Conservation (phyloP, 2,888 invertebrate genomes). For the Meandrusa payeni region DNA sequence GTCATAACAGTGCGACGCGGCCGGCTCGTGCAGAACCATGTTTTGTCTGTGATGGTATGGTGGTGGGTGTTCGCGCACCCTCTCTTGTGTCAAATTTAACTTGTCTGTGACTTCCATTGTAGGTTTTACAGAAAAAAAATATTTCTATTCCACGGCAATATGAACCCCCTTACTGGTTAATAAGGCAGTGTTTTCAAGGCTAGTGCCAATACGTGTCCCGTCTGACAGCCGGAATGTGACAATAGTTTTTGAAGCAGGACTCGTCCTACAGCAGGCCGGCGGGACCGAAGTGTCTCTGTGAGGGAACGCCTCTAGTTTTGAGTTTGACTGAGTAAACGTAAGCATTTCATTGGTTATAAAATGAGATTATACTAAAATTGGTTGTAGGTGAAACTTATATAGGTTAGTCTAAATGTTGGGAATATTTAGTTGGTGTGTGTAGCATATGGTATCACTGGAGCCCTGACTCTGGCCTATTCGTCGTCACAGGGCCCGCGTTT, state of each 20-base stretch:
- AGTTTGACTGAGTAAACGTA: conserved; percentile 42
- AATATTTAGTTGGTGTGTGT: conserved; percentile 36
- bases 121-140: conserved; percentile 7
- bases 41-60: background rate
- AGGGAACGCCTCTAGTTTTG: conserved; percentile 20
- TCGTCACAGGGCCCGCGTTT: conserved; percentile 34
- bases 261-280: conserved; percentile 28
- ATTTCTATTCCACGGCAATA: conserved; percentile 8
- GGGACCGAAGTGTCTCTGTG: conserved; percentile 13
- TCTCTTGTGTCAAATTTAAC: conserved; percentile 14
- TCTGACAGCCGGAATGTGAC: conserved; percentile 23
- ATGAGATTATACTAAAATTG: conserved; percentile 38
- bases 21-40: background rate
- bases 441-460: background rate
- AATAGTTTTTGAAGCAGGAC: conserved; percentile 22
- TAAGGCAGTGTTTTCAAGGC: conserved; percentile 36
- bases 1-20: conserved; percentile 46
- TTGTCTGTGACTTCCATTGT: conserved; percentile 16
- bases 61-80: background rate
- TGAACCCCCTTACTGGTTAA: conserved; percentile 12
- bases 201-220: conserved; percentile 34
- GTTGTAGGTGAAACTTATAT: conserved; percentile 33
- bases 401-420: conserved; percentile 34
- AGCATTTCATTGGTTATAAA: conserved; percentile 39
- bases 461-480: conserved; percentile 33